Evolutionary conservation across 1,140 invertebrate species (phyloP), one percentile per base, ranked within the genome.

Genomic region (Nylanderia fulva): DNA sequence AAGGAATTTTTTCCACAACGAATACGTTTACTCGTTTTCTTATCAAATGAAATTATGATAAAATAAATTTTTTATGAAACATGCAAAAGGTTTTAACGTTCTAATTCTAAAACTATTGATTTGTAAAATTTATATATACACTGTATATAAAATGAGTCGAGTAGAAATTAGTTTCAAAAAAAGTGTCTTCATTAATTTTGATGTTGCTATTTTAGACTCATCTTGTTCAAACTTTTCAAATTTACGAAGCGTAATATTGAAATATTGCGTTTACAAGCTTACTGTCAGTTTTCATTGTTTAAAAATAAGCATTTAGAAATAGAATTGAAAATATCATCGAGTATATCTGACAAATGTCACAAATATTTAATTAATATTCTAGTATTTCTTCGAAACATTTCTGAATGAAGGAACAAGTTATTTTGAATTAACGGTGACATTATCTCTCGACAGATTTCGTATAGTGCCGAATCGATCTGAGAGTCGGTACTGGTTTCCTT

Each of bases 401-500:
- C 18, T 33, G 39, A 21, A 24, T 13, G 60, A 21, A 39, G 24
- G 3, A 24, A 27, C 3, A n/a, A n/a, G 0, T 66, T 79, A 66
- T 33, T 64, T 64, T 42, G 15, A 5, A 6, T 48, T 52, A 54
- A 79, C 11, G 52, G 15, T 33, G 27, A 58, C 33, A 61, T 61
- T 61, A 45, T 48, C 18, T 76, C 36, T 15, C 29, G 42, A 33
- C 5, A 24, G 27, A 52, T 36, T 48, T 36, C 61, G 6, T 36
- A 61, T 68, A 42, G 21, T 13, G 15, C 6, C 8, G 2, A 5
- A 54, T 79, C 60, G 42, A 79, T 66, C 9, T 24, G 29, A 4
- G 24, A 79, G 42, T 68, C 75, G 42, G 60, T 61, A 52, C 60
- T 21, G 75, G 42, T 79, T 79, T 68, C 61, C 75, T 79, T 79